phyloP scores from a whole-genome alignment of 2,113 vertebrate species.

The Thinocorus orbignyianus region DNA sequence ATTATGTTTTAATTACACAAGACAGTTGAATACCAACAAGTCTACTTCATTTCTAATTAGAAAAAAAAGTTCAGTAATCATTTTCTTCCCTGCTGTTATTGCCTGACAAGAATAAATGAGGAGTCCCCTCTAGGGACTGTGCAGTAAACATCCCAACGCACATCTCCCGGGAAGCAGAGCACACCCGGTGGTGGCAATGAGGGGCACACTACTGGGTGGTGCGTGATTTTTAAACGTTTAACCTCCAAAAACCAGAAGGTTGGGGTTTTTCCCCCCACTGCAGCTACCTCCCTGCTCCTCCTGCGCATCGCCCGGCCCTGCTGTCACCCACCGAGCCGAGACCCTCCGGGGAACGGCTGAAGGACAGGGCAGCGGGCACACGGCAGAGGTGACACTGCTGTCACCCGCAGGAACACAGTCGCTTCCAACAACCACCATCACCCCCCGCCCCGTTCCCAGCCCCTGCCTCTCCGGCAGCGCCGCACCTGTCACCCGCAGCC shows the following conservation, averaged over 20 bases:
- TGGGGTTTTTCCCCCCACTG: too few relatives aligned
- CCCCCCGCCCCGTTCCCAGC: neutral
- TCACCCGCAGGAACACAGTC: neutral
- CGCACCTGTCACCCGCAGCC: conserved; percentile 29
- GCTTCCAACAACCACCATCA: too few relatives aligned
- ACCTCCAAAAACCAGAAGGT: neutral
- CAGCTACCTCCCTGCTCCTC: too few relatives aligned
- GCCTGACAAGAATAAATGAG: conserved; percentile 25
- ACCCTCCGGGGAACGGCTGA: neutral
- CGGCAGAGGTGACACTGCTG: neutral
- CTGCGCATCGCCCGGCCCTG: neutral
- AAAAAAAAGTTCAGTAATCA: conserved; percentile 44
- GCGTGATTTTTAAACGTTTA: neutral
- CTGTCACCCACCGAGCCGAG: neutral
- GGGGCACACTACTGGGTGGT: neutral
- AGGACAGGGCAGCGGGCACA: neutral
- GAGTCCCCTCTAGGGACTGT: neutral
- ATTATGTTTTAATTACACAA: conserved; percentile 36
- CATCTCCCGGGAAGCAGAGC: neutral
- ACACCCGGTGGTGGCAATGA: neutral
- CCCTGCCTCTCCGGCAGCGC: neutral
- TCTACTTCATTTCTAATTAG: conserved; percentile 46
- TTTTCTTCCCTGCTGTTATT: conserved; percentile 2
- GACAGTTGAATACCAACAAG: conserved; percentile 38
- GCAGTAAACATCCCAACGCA: neutral